These are phyloP conservation scores for Cairina moschata DNA, from an alignment of 2,113 vertebrate species.

Conservation along the genomic window DNA sequence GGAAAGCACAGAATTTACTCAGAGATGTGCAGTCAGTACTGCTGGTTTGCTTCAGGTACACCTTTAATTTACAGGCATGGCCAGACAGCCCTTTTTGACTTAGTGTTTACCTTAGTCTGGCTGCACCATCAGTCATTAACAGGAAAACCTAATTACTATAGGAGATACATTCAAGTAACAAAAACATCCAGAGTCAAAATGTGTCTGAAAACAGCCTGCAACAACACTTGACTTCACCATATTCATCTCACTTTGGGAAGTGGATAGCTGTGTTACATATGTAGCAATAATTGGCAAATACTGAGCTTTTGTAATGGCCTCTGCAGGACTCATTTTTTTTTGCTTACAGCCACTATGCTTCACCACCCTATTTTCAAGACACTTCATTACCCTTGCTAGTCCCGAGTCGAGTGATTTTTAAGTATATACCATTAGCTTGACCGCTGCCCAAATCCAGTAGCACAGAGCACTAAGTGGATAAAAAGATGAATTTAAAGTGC, in stretches of 20 bases:
- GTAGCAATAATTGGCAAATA: background rate
- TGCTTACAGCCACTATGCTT: background rate
- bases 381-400: background rate
- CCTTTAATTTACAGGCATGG: background rate
- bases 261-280: background rate
- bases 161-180: background rate
- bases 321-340: background rate
- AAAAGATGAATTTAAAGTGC: background rate
- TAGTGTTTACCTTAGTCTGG: background rate
- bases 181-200: background rate
- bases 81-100: background rate
- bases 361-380: background rate
- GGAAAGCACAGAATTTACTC: background rate
- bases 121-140: background rate
- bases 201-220: background rate
- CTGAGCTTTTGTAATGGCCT: conserved; percentile 17
- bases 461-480: background rate
- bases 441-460: background rate
- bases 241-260: background rate
- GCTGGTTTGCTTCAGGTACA: background rate
- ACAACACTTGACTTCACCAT: background rate
- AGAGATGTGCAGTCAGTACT: background rate
- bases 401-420: background rate
- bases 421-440: background rate
- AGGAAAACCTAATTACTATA: background rate